phyloP scores from a whole-genome alignment of 2,797 vertebrate genomes.

The Petrocephalus schoutedeni region DNA sequence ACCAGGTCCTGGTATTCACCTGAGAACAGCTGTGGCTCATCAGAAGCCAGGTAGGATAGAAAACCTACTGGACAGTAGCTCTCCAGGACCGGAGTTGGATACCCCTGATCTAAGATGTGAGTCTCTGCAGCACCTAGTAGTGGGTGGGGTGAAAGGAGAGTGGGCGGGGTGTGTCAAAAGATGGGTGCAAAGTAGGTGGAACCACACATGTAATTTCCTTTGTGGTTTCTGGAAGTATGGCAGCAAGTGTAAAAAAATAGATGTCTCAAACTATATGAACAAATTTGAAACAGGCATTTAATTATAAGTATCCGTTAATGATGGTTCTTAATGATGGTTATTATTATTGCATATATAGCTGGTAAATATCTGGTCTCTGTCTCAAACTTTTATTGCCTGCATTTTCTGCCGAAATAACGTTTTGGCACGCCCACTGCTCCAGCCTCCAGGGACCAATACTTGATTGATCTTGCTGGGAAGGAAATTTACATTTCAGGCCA shows the following conservation, averaged over 20 bases:
- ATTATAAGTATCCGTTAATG: background rate
- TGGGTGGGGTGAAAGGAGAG: background rate
- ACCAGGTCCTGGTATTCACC: too few relatives aligned
- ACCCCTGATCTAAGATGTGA: background rate
- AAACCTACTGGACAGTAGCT: too few relatives aligned
- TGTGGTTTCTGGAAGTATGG: background rate
- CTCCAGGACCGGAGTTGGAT: too few relatives aligned
- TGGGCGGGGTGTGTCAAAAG: background rate
- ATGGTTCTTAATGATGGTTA: background rate
- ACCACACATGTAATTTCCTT: background rate
- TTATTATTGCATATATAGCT: background rate
- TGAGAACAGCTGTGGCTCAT: too few relatives aligned
- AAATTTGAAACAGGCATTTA: background rate
- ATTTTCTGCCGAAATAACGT: background rate
- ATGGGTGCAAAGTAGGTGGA: background rate
- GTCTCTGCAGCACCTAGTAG: background rate
- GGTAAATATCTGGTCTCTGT: background rate
- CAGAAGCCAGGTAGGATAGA: too few relatives aligned
- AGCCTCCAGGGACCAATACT: background rate
- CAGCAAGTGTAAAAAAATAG: background rate
- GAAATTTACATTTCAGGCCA: background rate
- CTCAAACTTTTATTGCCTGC: background rate
- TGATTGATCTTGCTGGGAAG: background rate
- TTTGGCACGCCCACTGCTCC: background rate
- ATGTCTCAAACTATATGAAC: background rate